A percentile compares a stretch with the other conserved stretches of the same genome.
These are phyloP conservation scores for Arion vulgaris DNA, from an alignment of 1,140 invertebrate genomes.

Conservation along the genomic window DNA sequence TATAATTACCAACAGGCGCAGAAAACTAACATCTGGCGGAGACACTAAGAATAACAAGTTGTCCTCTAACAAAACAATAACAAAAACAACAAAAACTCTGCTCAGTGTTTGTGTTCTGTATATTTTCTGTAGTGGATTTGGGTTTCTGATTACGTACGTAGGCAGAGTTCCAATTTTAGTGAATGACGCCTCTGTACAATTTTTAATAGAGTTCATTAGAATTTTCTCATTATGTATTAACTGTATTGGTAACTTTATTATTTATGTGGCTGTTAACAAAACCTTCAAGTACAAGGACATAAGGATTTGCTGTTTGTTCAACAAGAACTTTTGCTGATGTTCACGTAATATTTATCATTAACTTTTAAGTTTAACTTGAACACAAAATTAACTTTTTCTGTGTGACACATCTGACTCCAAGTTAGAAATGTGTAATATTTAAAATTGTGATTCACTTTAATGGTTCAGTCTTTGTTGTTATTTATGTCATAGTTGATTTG, in stretches of 20 bases:
- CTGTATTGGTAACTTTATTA: not conserved
- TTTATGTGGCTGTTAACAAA: not conserved
- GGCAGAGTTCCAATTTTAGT: not conserved
- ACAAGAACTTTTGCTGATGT: no score
- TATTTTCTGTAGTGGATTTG: not conserved
- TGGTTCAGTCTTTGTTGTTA: no score
- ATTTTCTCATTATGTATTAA: not conserved
- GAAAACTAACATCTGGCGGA: not conserved
- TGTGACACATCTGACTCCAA: no score
- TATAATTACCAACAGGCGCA: not conserved
- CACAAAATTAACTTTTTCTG: no score
- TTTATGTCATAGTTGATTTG: no score
- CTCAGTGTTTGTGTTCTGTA: not conserved
- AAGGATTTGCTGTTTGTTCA: no score
- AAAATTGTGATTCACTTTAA: no score
- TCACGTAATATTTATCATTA: no score
- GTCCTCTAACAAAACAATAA: not conserved
- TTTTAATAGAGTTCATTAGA: not conserved
- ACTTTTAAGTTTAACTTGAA: no score
- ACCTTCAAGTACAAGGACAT: not conserved
- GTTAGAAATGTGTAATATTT: no score
- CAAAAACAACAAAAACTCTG: not conserved
- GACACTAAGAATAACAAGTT: not conserved
- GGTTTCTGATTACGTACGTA: not conserved
- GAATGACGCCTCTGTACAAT: not conserved